Conservation (phyloP, 2,113 vertebrate genomes). For the Tupaia tana region DNA sequence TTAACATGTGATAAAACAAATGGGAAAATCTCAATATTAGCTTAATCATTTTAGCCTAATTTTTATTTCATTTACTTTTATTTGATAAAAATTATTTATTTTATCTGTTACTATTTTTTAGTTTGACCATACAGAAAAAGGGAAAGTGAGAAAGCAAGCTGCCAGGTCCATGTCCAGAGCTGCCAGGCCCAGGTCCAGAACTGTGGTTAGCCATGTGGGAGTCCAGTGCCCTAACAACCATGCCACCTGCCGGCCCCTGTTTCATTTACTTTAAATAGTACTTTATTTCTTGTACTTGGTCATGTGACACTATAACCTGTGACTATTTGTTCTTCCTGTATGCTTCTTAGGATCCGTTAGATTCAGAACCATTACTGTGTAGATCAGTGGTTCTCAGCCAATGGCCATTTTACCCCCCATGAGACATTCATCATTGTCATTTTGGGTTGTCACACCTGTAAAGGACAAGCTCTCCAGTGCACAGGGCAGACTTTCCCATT, state of each 20-base stretch:
- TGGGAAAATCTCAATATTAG: slow-evolving; percentile 1
- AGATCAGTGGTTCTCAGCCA: slow-evolving; percentile 11
- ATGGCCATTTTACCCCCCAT: not conserved
- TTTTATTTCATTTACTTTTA: not conserved
- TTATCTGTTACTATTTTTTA: no score
- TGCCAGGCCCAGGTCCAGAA: no score
- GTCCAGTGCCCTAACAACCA: no score
- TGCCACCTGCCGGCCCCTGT: no score
- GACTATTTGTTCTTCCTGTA: not conserved
- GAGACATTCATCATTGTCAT: not conserved
- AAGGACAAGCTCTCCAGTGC: not conserved
- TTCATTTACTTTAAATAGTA: not conserved
- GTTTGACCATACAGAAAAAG: no score
- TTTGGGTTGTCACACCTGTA: slow-evolving; percentile 18
- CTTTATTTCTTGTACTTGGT: slow-evolving; percentile 17
- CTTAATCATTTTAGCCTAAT: slow-evolving; percentile 39
- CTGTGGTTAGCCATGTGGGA: no score
- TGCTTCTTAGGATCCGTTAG: not conserved
- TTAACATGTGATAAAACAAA: not conserved
- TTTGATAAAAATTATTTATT: no score
- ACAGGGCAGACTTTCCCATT: not conserved
- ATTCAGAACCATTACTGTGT: slow-evolving; percentile 28
- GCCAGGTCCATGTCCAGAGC: no score
- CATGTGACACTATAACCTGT: slow-evolving; percentile 21
- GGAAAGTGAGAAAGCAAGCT: no score